Percentiles rank a stretch among this genome's conserved stretches.
Evolutionary conservation across 2,888 invertebrate species (phyloP).

Genomic region (Polyploca ridens): DNA sequence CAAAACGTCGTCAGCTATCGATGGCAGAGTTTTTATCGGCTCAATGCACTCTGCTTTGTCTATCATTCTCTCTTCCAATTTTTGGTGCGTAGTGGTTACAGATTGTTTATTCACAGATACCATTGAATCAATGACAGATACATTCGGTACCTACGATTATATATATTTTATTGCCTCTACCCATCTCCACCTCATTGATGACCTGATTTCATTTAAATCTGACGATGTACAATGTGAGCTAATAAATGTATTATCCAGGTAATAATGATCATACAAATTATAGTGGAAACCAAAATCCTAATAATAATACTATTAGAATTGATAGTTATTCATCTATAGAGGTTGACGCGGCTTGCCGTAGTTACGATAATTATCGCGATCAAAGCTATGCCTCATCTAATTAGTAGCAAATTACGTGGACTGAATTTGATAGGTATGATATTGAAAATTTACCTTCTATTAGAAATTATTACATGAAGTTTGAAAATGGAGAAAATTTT

Average conservation of each 20-base stretch:
- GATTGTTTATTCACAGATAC: too few species aligned
- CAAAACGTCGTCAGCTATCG: too few species aligned
- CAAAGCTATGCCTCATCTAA: background rate
- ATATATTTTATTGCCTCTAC: too few species aligned
- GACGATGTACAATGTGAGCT: background rate
- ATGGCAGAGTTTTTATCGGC: too few species aligned
- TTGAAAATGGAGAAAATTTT: too few species aligned
- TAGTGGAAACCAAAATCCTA: background rate
- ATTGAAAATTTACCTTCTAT: background rate
- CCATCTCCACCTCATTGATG: too few species aligned
- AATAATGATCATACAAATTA: background rate
- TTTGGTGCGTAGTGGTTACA: too few species aligned
- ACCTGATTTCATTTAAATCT: background rate
- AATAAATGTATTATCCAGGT: background rate
- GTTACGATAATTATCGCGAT: background rate
- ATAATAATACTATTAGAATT: background rate
- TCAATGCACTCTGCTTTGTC: too few species aligned
- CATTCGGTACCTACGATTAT: too few species aligned
- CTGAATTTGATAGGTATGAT: background rate
- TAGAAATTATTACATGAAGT: background rate
- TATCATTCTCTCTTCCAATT: too few species aligned
- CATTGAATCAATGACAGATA: too few species aligned
- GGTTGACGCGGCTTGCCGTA: background rate
- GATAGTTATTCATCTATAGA: background rate
- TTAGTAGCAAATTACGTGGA: slow-evolving; percentile 1